A percentile compares a stretch with the other conserved stretches of the same genome.
Conservation (phyloP, 2,113 vertebrate species). For the Bos javanicus region DNA sequence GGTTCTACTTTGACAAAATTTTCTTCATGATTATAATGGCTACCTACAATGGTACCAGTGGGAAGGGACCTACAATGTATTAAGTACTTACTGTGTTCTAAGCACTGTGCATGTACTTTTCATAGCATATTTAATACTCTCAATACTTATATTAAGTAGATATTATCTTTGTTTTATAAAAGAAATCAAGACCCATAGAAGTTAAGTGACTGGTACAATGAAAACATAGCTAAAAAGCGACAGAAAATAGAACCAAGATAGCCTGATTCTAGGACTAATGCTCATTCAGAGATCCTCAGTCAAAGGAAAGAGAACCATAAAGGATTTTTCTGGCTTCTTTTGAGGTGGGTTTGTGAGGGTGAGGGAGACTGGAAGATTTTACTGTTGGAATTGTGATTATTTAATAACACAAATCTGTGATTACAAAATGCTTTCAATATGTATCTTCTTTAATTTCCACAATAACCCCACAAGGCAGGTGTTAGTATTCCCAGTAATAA, state of each 20-base stretch:
- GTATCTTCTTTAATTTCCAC: neutral
- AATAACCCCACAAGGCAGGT: neutral
- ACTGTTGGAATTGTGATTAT: neutral
- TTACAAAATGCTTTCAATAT: neutral
- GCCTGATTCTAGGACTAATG: neutral
- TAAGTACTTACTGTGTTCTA: neutral
- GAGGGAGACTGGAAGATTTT: neutral
- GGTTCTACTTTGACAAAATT: neutral
- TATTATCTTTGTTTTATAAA: neutral
- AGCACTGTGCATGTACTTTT: neutral
- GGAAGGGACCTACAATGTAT: neutral
- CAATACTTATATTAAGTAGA: neutral
- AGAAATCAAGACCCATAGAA: neutral
- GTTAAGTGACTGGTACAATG: neutral
- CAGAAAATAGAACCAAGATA: neutral
- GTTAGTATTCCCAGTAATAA: neutral
- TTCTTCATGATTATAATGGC: neutral
- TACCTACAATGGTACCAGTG: neutral
- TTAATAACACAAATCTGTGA: neutral
- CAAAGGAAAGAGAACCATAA: neutral
- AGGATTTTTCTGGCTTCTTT: neutral
- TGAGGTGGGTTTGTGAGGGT: neutral
- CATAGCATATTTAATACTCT: neutral
- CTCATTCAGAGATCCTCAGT: neutral
- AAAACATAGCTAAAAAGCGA: neutral